Evolutionary conservation across 2,888 invertebrate species (phyloP).

Genomic region (Trypoxylon attenuatum): DNA sequence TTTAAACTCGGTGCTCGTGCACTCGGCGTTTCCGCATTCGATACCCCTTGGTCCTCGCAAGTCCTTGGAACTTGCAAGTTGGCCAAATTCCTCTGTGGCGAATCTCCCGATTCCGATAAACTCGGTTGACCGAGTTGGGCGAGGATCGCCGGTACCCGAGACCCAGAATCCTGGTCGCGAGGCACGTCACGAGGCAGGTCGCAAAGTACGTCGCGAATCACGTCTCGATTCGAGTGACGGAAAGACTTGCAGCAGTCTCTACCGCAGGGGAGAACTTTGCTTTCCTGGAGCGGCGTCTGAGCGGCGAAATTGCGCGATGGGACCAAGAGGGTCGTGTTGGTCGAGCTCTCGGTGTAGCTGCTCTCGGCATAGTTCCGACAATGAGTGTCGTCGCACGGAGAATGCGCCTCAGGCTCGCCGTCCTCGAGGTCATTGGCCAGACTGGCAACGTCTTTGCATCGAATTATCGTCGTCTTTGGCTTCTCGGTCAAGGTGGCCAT

Average conservation of each 20-base stretch:
- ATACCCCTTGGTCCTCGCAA: no score
- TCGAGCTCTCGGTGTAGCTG: constrained; percentile 48
- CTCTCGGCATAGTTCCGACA: constrained; percentile 60
- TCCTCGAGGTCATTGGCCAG: constrained; percentile 59
- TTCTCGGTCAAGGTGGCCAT: constrained; percentile 64
- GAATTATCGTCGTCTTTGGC: constrained; percentile 37
- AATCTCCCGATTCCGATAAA: background rate
- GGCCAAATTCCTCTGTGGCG: background rate
- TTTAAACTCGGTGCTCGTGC: background rate
- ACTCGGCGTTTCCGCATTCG: background rate
- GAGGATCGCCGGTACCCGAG: background rate
- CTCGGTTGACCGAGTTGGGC: background rate
- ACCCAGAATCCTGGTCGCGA: background rate
- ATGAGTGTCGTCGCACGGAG: constrained; percentile 59
- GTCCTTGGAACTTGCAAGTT: background rate
- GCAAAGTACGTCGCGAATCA: constrained; percentile 26
- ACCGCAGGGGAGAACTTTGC: constrained; percentile 40
- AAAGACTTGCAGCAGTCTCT: constrained; percentile 59
- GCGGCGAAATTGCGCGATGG: no score
- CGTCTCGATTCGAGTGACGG: constrained; percentile 46
- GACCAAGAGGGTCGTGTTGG: constrained; percentile 36
- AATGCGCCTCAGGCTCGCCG: constrained; percentile 47
- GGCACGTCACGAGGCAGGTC: constrained; percentile 17
- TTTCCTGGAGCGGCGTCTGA: no score
- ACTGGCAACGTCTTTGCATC: constrained; percentile 61